phyloP scores from a whole-genome alignment of 2,113 vertebrate species.

The Regulus satrapa region DNA sequence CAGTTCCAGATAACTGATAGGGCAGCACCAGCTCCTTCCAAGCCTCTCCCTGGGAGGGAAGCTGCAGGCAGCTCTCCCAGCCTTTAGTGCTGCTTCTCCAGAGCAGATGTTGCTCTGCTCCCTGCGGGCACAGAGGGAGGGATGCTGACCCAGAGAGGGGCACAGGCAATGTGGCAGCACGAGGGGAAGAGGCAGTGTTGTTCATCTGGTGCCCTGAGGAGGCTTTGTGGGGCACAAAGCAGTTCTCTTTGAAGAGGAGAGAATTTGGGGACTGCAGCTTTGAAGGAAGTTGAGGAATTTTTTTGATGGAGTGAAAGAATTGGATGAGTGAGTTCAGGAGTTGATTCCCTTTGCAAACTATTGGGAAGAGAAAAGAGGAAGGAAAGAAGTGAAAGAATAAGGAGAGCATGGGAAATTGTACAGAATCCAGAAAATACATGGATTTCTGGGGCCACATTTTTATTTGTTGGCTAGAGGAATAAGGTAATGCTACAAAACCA shows the following conservation, averaged over 20 bases:
- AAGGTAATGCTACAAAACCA: not conserved
- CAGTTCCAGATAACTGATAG: not conserved
- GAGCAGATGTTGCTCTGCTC: not conserved
- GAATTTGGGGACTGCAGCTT: not conserved
- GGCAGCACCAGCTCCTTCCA: not conserved
- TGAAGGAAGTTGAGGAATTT: not conserved
- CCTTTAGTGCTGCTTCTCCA: not conserved
- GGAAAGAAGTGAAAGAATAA: not conserved
- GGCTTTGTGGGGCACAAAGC: not conserved
- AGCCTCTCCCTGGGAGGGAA: not conserved
- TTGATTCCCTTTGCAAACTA: not conserved
- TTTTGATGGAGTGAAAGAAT: not conserved
- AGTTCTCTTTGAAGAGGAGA: not conserved
- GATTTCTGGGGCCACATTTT: not conserved
- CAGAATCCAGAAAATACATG: not conserved
- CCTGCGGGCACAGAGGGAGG: not conserved
- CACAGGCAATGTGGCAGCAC: not conserved
- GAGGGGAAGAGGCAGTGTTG: accelerated
- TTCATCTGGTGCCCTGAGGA: not conserved
- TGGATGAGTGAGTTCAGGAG: not conserved
- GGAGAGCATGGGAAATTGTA: not conserved
- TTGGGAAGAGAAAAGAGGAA: not conserved
- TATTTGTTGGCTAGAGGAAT: not conserved
- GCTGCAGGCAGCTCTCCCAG: not conserved
- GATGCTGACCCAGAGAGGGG: not conserved